Conservation (phyloP, 2,888 invertebrate genomes). For the Mythimna loreyi region DNA sequence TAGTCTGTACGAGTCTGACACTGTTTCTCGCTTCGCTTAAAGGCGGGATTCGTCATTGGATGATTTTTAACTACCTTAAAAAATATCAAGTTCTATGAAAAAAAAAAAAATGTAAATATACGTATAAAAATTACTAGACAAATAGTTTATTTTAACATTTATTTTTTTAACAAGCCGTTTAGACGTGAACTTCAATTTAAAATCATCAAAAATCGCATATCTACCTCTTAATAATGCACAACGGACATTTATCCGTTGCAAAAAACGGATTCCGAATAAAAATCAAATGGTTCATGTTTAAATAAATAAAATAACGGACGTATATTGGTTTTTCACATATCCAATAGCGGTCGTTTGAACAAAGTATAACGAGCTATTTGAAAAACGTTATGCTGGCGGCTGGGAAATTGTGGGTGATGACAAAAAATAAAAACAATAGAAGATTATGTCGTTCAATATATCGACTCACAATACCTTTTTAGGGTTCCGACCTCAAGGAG, state of each 20-base stretch:
- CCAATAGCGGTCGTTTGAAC: slow-evolving; percentile 22
- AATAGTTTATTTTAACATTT: too few relatives aligned
- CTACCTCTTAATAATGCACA: slow-evolving; percentile 32
- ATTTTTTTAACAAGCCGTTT: too few relatives aligned
- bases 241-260: slow-evolving; percentile 27
- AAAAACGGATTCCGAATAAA: slow-evolving; percentile 38
- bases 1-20: too few relatives aligned
- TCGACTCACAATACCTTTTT: background rate
- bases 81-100: too few relatives aligned
- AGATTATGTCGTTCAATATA: background rate
- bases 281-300: slow-evolving; percentile 43
- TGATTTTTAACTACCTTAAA: too few relatives aligned
- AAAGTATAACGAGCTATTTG: slow-evolving; percentile 32
- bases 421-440: slow-evolving; percentile 10
- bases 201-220: too few relatives aligned
- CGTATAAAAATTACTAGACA: too few relatives aligned
- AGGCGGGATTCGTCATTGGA: too few relatives aligned
- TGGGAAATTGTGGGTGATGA: background rate
- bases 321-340: slow-evolving; percentile 40
- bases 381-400: slow-evolving; percentile 16
- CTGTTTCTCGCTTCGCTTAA: too few relatives aligned
- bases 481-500: too few relatives aligned
- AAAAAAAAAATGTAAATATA: too few relatives aligned
- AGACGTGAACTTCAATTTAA: too few relatives aligned
- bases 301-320: slow-evolving; percentile 37